These are phyloP conservation scores for Choreutis nemorana DNA, from an alignment of 2,888 invertebrate genomes.

Conservation along the genomic window DNA sequence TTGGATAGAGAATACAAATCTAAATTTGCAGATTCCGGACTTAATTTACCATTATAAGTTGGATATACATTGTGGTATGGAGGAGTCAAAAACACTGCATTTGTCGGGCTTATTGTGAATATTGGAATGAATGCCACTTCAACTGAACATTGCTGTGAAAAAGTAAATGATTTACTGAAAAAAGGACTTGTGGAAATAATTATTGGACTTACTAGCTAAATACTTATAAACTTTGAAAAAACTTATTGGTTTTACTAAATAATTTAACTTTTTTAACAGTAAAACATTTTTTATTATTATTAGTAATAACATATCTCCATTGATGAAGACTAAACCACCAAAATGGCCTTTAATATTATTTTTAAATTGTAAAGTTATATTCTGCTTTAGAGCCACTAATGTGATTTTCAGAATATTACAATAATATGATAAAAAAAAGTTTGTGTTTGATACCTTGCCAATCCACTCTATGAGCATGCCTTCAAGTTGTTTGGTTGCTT, in stretches of 20 bases:
- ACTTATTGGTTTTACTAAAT: too few relatives aligned
- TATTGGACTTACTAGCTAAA: too few relatives aligned
- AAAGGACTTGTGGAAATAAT: too few relatives aligned
- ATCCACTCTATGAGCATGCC: constrained; percentile 59
- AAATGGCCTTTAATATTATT: background rate
- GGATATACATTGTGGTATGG: constrained; percentile 67
- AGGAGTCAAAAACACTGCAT: constrained; percentile 70
- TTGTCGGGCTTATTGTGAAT: constrained; percentile 63
- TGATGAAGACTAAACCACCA: background rate
- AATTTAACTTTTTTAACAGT: too few relatives aligned
- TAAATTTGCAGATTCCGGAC: constrained; percentile 28
- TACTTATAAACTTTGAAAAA: too few relatives aligned
- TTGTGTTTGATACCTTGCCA: constrained; percentile 62
- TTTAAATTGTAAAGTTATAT: background rate
- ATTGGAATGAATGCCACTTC: constrained; percentile 71
- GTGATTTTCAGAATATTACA: background rate
- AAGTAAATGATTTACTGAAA: constrained; percentile 7
- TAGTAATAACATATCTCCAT: background rate
- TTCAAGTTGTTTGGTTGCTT: constrained; percentile 39
- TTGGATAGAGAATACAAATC: constrained; percentile 40
- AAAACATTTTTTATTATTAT: background rate
- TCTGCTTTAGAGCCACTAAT: background rate
- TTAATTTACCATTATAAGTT: constrained; percentile 37
- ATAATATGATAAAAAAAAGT: background rate
- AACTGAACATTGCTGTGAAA: constrained; percentile 65